phyloP scores from a whole-genome alignment of 2,888 invertebrate species.

The Cremastinae sp. region DNA sequence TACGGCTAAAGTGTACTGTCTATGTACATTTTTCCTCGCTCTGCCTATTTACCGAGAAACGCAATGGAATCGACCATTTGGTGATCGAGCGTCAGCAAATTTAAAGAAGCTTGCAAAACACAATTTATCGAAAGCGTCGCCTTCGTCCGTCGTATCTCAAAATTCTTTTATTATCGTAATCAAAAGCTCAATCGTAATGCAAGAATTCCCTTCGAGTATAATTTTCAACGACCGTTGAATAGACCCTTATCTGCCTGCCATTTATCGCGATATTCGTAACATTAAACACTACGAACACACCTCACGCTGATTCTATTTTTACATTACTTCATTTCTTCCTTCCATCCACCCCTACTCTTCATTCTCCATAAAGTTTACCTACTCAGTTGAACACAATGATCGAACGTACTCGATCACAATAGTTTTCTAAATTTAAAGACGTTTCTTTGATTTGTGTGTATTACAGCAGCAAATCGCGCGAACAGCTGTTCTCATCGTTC shows the following conservation, averaged over 20 bases:
- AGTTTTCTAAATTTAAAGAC: conserved; percentile 67
- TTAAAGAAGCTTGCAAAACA: conserved; percentile 49
- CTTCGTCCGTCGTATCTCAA: conserved; percentile 22
- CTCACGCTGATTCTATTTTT: conserved; percentile 32
- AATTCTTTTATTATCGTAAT: conserved; percentile 34
- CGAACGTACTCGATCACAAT: conserved; percentile 72
- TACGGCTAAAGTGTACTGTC: conserved; percentile 59
- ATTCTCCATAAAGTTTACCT: conserved; percentile 62
- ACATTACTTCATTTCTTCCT: conserved; percentile 21
- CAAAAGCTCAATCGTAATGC: conserved; percentile 54
- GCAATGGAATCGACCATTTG: conserved; percentile 28
- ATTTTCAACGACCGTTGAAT: conserved; percentile 54
- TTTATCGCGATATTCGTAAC: conserved; percentile 24
- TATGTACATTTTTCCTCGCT: conserved; percentile 47
- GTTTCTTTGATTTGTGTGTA: conserved; percentile 63
- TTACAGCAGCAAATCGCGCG: conserved; percentile 58
- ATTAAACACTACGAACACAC: conserved; percentile 23
- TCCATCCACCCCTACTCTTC: conserved; percentile 46
- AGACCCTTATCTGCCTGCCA: conserved; percentile 45
- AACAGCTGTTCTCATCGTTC: conserved; percentile 46
- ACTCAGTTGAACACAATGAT: conserved; percentile 77
- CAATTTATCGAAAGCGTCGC: conserved; percentile 55
- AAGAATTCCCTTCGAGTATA: conserved; percentile 37
- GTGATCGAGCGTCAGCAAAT: conserved; percentile 57
- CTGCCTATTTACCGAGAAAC: conserved; percentile 16